Evolutionary conservation across 2,888 invertebrate genomes (phyloP).

Genomic region (Alentia gelatinosa): DNA sequence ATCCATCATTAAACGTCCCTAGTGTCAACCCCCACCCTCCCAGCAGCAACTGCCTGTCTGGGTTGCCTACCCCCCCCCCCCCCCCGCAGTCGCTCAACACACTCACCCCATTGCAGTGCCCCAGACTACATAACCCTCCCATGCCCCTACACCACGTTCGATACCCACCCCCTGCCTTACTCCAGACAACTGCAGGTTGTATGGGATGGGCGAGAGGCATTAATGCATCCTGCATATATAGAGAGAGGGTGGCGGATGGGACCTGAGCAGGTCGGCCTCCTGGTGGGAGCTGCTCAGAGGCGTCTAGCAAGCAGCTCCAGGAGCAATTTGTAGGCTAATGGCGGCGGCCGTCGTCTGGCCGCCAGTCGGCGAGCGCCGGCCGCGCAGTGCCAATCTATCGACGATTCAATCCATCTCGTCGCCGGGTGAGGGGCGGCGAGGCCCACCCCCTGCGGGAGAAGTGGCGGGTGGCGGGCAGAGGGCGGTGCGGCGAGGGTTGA

Average conservation of each 20-base stretch:
- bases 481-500: background rate
- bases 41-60: background rate
- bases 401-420: conserved; percentile 40
- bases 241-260: background rate
- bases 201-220: background rate
- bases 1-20: conserved; percentile 36
- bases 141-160: background rate
- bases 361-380: background rate
- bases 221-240: background rate
- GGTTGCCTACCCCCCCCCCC: background rate
- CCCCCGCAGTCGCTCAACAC: background rate
- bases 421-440: background rate
- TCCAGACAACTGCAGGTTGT: background rate
- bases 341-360: conserved; percentile 17
- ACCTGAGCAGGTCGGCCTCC: background rate
- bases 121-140: background rate
- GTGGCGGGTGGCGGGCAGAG: background rate
- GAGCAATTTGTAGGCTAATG: conserved; percentile 36
- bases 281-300: background rate
- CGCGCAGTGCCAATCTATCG: conserved; percentile 15
- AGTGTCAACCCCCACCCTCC: background rate
- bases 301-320: conserved; percentile 8
- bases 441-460: background rate
- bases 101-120: background rate
- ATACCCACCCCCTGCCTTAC: background rate